Evolutionary conservation across 2,888 invertebrate genomes (phyloP).

Genomic region (Drosophila tripunctata): DNA sequence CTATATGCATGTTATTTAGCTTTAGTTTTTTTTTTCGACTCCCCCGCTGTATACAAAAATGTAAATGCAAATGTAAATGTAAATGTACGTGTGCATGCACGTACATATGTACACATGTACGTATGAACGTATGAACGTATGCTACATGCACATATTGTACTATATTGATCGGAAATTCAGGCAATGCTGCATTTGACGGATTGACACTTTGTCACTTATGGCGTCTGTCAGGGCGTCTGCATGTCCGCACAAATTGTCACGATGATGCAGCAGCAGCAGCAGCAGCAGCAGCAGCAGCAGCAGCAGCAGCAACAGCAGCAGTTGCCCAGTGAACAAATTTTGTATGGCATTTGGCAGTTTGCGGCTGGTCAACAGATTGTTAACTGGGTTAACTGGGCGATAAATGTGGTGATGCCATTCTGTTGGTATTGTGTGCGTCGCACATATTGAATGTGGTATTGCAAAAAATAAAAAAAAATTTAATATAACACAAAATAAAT

Average conservation of each 20-base stretch:
- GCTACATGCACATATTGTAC: not conserved
- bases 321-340: conserved; percentile 5
- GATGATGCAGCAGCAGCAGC: not conserved
- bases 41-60: not conserved
- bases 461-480: too few species aligned
- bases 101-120: not conserved
- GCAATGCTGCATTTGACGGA: conserved; percentile 16
- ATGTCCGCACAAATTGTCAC: conserved; percentile 23
- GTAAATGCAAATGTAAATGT: not conserved
- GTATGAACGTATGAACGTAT: not conserved
- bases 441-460: conserved; percentile 40
- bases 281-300: too few species aligned
- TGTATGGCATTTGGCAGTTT: conserved; percentile 2
- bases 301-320: too few species aligned
- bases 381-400: conserved; percentile 14
- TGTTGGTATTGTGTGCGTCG: conserved; percentile 12
- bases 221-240: conserved; percentile 2
- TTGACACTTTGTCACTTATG: conserved; percentile 12
- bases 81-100: not conserved
- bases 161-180: conserved; percentile 14
- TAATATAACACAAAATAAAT: conserved; percentile 5
- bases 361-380: not conserved
- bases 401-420: conserved; percentile 25
- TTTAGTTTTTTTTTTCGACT: too few species aligned
- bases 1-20: too few species aligned